Evolutionary conservation across 2,797 vertebrate species (phyloP).

Genomic region (Echiichthys vipera): DNA sequence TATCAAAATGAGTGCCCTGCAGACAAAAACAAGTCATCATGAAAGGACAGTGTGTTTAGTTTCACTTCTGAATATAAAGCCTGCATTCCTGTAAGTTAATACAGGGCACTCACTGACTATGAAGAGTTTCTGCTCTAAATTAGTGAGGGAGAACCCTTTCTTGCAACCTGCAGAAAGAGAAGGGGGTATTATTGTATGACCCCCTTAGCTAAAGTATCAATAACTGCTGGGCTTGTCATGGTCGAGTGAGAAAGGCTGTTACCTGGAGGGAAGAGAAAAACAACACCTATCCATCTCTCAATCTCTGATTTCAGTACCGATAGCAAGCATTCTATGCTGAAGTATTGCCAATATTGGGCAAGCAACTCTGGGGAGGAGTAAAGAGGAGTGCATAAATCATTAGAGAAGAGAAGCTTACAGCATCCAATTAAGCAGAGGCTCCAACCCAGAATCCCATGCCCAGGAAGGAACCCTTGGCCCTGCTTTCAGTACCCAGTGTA

Average conservation of each 20-base stretch:
- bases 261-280: conserved; percentile 49
- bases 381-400: conserved; percentile 28
- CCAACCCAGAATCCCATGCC: conserved; percentile 68
- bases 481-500: conserved; percentile 66
- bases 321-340: conserved; percentile 43
- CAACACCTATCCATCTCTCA: conserved; percentile 56
- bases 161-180: conserved; percentile 54
- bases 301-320: conserved; percentile 70
- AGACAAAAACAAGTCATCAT: conserved; percentile 56
- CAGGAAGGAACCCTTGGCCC: conserved; percentile 74
- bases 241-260: conserved; percentile 59
- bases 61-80: conserved; percentile 57
- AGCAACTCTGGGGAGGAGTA: conserved; percentile 12
- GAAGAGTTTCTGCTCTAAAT: conserved; percentile 54
- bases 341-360: conserved; percentile 56
- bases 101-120: conserved; percentile 49
- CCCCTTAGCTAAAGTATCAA: conserved; percentile 68
- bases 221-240: conserved; percentile 67
- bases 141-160: conserved; percentile 43
- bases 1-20: conserved; percentile 44
- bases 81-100: conserved; percentile 75
- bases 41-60: conserved; percentile 62
- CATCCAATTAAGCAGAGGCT: conserved; percentile 64
- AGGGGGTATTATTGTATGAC: conserved; percentile 69
- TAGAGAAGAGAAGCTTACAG: conserved; percentile 30